Percentiles rank a stretch among this genome's conserved stretches.
Evolutionary conservation across 2,888 invertebrate species (phyloP).

Genomic region (Brachypalpus laphriformis): DNA sequence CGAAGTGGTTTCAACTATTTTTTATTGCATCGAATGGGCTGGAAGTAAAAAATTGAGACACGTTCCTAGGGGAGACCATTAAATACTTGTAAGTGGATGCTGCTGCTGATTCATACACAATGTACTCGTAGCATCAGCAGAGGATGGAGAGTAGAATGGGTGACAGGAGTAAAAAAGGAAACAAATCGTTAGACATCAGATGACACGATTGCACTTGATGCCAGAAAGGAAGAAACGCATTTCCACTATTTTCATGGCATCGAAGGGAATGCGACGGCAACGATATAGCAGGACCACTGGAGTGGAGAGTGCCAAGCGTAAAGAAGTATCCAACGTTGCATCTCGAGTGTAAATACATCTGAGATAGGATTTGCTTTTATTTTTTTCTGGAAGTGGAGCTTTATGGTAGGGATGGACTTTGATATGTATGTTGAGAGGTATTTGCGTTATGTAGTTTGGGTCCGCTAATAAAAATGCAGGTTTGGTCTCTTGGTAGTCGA

Average conservation of each 20-base stretch:
- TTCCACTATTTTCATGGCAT: slow-evolving; percentile 31
- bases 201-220: slow-evolving; percentile 45
- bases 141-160: neutral
- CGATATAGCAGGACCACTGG: neutral
- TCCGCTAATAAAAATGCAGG: too few species aligned
- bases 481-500: too few species aligned
- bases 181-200: slow-evolving; percentile 36
- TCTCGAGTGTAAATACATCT: slow-evolving; percentile 17
- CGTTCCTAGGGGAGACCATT: neutral
- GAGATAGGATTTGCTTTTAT: neutral
- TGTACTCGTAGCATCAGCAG: neutral
- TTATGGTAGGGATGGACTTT: neutral
- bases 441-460: neutral
- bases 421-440: neutral
- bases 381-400: neutral
- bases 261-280: neutral
- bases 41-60: neutral
- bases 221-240: slow-evolving; percentile 34
- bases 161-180: neutral
- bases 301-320: neutral
- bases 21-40: neutral
- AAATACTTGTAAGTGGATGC: neutral
- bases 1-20: neutral
- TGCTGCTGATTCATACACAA: slow-evolving; percentile 42
- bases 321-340: slow-evolving; percentile 15